These are phyloP conservation scores for Eubasilissa splendida DNA, from an alignment of 2,888 invertebrate genomes.

Conservation along the genomic window DNA sequence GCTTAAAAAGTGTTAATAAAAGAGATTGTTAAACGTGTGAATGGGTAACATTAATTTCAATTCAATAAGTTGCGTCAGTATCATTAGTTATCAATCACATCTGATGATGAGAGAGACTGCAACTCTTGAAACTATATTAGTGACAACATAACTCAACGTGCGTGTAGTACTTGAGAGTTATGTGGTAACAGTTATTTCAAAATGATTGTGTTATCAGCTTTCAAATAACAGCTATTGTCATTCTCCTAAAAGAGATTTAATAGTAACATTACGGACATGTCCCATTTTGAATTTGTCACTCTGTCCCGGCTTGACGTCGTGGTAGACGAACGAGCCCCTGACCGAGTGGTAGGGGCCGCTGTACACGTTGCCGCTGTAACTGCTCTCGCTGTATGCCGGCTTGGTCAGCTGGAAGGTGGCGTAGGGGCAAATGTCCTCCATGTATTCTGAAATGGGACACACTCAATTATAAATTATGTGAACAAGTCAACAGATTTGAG, in stretches of 20 bases:
- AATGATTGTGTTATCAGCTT: neutral
- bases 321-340: conserved; percentile 90
- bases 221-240: too few species aligned
- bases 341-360: conserved; percentile 91
- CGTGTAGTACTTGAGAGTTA: neutral
- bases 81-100: too few species aligned
- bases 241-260: too few species aligned
- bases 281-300: conserved; percentile 83
- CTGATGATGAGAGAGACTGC: too few species aligned
- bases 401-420: conserved; percentile 93
- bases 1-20: too few species aligned
- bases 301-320: conserved; percentile 85
- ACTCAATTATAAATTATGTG: neutral
- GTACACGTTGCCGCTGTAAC: conserved; percentile 91
- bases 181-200: neutral
- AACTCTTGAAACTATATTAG: too few species aligned
- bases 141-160: neutral
- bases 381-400: conserved; percentile 89
- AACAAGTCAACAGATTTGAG: neutral
- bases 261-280: conserved; percentile 71
- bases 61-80: too few species aligned
- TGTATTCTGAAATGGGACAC: conserved; percentile 79
- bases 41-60: too few species aligned
- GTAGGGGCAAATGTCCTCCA: conserved; percentile 94
- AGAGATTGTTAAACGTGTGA: too few species aligned